A percentile compares a stretch with the other conserved stretches of the same genome.
These are phyloP conservation scores for Spodoptera litura DNA, from an alignment of 1,140 invertebrate species.

Conservation along the genomic window DNA sequence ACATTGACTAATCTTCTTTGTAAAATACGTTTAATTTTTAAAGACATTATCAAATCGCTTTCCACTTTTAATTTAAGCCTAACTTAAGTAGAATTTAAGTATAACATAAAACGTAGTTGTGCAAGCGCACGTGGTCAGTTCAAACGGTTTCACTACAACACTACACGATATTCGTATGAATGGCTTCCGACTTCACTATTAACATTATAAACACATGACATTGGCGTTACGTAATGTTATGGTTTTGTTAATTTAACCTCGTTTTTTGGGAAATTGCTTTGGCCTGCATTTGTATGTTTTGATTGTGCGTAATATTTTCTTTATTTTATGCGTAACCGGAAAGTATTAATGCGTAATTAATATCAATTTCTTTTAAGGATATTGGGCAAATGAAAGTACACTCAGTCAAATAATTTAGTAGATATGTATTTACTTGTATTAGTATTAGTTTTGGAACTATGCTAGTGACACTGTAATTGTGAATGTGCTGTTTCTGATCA, in stretches of 20 bases:
- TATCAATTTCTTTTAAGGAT: too few relatives aligned
- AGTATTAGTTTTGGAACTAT: too few relatives aligned
- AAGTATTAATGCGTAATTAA: too few relatives aligned
- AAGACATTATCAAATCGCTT: neutral
- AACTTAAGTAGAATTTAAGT: too few relatives aligned
- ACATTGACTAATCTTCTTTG: too few relatives aligned
- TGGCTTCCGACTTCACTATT: constrained; percentile 19
- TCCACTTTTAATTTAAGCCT: neutral
- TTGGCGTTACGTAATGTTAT: neutral
- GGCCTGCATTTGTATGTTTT: neutral
- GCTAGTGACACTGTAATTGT: too few relatives aligned
- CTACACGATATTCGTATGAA: constrained; percentile 13
- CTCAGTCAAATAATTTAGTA: too few relatives aligned
- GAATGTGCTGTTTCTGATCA: too few relatives aligned
- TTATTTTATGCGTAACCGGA: neutral
- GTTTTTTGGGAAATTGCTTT: constrained; percentile 10
- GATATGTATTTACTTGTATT: too few relatives aligned
- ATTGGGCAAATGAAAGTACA: too few relatives aligned
- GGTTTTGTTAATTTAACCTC: neutral
- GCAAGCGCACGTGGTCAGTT: constrained; percentile 49
- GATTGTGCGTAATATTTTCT: neutral
- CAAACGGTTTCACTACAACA: constrained; percentile 47
- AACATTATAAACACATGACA: neutral
- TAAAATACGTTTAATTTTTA: too few relatives aligned
- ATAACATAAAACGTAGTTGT: constrained; percentile 25